Base-by-base conservation (phyloP, 2,797 vertebrate species). In the Lophius americanus region DNA sequence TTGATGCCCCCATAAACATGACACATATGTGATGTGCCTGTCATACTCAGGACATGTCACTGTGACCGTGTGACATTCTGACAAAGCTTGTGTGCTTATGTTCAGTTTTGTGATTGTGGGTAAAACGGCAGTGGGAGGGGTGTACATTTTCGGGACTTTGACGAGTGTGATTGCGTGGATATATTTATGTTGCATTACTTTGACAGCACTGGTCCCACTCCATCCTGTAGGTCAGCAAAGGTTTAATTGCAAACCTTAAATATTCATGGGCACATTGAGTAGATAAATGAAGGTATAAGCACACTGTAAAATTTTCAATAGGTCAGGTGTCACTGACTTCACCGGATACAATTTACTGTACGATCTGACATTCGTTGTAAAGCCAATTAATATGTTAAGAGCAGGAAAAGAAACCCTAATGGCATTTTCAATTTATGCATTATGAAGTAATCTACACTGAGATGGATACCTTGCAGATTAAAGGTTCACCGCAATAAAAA, bases 241-340 rank as follows among this genome's bases (percentile, higher is more conserved):
- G 91, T 93, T 94, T 93, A 93, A 93, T 93, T 92, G 92, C 87
- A 83, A 74, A 71, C 85, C 88, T 94, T 92, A 93, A 93, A 94
- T 93, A 94, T 94, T 94, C 92, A 94, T 94, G 86, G 85, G 71
- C 73, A 86, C 88, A 88, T 88, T 89, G 91, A 89, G 88, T 89
- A 90, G 92, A 93, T 92, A 92, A 92, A 94, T 94, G 92, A 92
- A 93, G 88, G 90, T 91, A 91, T 92, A 90, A 92, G 92, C 87
- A 90, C 89, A 90, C 88, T 92, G 90, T 92, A 89, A 92, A 90
- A 93, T 91, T 91, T 91, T 87, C 90, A 90, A 91, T 91, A 91
- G 92, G 92, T 92, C 92, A 94, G 92, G 85, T 92, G 92, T 91
- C 92, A 84, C 84, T 79, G 85, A 90, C 89, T 91, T 83, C 87